Evolutionary conservation across 1,140 invertebrate genomes (phyloP).

Genomic region (Catajapyx aquilonaris): DNA sequence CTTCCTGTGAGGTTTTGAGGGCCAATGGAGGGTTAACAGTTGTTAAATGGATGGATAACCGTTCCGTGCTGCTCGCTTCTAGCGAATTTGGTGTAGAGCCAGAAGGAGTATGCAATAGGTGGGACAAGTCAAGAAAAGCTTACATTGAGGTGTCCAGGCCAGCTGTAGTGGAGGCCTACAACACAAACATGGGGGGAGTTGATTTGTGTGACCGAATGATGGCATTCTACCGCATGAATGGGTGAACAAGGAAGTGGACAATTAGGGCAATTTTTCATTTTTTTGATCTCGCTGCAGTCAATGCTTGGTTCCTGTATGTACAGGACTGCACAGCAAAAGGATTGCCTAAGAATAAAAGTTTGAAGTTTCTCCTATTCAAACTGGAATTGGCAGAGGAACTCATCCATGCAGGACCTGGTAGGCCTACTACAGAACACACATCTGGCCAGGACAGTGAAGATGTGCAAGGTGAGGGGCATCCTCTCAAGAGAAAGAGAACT

Average conservation of each 20-base stretch:
- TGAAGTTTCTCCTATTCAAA: background rate
- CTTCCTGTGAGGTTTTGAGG: background rate
- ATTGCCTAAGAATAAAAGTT: background rate
- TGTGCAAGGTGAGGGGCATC: background rate
- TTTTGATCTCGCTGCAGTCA: background rate
- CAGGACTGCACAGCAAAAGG: background rate
- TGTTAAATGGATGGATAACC: background rate
- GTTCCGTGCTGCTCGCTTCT: background rate
- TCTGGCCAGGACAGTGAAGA: background rate
- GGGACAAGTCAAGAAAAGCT: background rate
- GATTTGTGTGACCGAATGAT: slow-evolving; percentile 4
- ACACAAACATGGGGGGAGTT: slow-evolving; percentile 3
- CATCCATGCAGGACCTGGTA: background rate
- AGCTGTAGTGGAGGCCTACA: background rate
- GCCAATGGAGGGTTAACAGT: background rate
- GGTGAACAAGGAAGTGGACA: slow-evolving; percentile 1
- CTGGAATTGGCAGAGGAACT: background rate
- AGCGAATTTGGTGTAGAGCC: background rate
- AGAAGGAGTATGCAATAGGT: too few species aligned
- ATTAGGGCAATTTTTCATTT: slow-evolving; percentile 4
- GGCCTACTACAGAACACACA: background rate
- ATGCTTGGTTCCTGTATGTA: slow-evolving; percentile 1
- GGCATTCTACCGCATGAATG: background rate
- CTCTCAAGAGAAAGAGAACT: background rate
- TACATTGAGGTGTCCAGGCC: slow-evolving; percentile 1